phyloP scores from a whole-genome alignment of 1,140 invertebrate genomes.

The Protaetia brevitarsis region DNA sequence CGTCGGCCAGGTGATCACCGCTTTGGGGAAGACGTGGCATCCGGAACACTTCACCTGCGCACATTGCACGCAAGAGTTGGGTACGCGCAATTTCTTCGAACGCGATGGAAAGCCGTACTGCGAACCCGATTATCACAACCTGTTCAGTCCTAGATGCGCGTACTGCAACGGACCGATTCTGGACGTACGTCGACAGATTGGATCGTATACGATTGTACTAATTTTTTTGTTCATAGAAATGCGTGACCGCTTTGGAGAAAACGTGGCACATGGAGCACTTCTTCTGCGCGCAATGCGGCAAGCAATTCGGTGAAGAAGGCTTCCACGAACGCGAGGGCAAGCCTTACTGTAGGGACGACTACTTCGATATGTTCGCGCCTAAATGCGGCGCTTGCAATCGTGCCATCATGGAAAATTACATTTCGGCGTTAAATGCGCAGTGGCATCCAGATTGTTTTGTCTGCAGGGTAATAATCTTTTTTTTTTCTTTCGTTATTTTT shows the following conservation, averaged over 20 bases:
- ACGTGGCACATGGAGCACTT: conserved; percentile 99
- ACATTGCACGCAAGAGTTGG: conserved; percentile 94
- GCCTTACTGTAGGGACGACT: conserved; percentile 92
- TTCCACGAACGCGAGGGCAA: conserved; percentile 94
- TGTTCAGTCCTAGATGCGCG: conserved; percentile 96
- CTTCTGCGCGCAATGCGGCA: conserved; percentile 97
- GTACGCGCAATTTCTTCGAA: conserved; percentile 98
- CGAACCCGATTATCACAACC: conserved; percentile 96
- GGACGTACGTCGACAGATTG: conserved; percentile 67
- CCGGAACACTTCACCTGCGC: conserved; percentile 98
- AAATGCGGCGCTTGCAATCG: conserved; percentile 96
- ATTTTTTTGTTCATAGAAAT: conserved; percentile 76
- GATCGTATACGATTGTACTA: not conserved
- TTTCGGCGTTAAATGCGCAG: conserved; percentile 94
- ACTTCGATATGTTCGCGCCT: conserved; percentile 98
- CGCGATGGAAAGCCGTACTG: conserved; percentile 95
- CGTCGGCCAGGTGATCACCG: conserved; percentile 92
- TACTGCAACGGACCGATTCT: conserved; percentile 98
- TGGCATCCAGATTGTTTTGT: conserved; percentile 99
- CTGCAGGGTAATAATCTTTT: conserved; percentile 82
- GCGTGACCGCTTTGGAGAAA: conserved; percentile 95
- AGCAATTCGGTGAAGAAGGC: conserved; percentile 94
- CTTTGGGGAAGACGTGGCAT: conserved; percentile 98
- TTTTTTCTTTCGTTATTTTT: not conserved
- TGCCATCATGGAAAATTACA: conserved; percentile 99